Conservation (phyloP, 2,113 vertebrate genomes). For the Oncorhynchus keta region DNA sequence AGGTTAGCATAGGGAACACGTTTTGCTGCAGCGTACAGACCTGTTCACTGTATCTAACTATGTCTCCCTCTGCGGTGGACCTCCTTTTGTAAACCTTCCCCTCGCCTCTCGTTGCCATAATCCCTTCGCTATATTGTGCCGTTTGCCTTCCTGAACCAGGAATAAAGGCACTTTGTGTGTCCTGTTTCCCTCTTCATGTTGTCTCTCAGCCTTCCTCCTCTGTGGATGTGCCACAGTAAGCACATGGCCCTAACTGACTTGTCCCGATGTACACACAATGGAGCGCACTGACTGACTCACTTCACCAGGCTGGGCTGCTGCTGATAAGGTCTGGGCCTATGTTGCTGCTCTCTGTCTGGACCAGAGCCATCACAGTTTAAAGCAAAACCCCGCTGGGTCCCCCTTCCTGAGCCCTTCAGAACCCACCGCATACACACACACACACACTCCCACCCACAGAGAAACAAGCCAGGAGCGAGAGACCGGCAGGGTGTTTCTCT, state of each 20-base stretch:
- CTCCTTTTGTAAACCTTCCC: not conserved
- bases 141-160: not conserved
- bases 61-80: not conserved
- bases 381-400: not conserved
- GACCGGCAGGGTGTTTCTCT: too few species aligned
- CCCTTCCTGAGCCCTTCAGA: not conserved
- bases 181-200: not conserved
- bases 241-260: slow-evolving; percentile 27
- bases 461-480: not conserved
- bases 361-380: slow-evolving; percentile 6
- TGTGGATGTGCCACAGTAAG: slow-evolving; percentile 18
- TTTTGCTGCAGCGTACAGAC: not conserved
- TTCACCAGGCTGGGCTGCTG: slow-evolving; percentile 39
- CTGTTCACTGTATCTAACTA: not conserved
- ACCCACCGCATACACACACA: slow-evolving; percentile 11
- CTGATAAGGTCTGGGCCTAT: slow-evolving; percentile 43
- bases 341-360: not conserved
- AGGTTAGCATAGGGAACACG: too few species aligned
- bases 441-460: not conserved
- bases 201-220: slow-evolving; percentile 13
- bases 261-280: slow-evolving; percentile 6
- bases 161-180: not conserved
- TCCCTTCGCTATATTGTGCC: not conserved
- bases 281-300: slow-evolving; percentile 35
- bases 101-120: not conserved